Conservation (phyloP, 2,113 vertebrate species). For the Hippocampus zosterae region DNA sequence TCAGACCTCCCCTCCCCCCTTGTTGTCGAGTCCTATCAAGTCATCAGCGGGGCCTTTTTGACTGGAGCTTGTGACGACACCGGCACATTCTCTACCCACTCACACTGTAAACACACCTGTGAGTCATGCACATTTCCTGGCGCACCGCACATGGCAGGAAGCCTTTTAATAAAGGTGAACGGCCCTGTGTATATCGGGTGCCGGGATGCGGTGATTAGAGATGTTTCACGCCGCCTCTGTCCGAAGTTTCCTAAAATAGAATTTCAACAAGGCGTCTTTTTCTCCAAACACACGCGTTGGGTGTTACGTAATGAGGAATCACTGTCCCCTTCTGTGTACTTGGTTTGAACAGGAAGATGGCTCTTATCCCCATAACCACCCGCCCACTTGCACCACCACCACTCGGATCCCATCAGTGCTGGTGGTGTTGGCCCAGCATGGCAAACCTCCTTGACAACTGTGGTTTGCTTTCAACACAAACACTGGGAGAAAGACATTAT, state of each 20-base stretch:
- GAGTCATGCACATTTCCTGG: constrained; percentile 53
- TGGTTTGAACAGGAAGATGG: constrained; percentile 34
- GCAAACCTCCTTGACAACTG: constrained; percentile 34
- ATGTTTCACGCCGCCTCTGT: constrained; percentile 26
- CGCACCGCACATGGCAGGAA: constrained; percentile 46
- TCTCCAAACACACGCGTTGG: constrained; percentile 51
- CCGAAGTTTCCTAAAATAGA: constrained; percentile 55
- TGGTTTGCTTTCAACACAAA: constrained; percentile 22
- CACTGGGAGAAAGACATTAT: constrained; percentile 28
- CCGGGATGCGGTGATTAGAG: constrained; percentile 32
- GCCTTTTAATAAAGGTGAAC: constrained; percentile 26
- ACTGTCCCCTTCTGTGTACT: constrained; percentile 18
- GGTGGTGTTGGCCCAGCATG: constrained; percentile 29
- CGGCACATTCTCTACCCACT: constrained; percentile 38
- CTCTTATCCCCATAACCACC: constrained; percentile 5
- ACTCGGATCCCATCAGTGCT: constrained; percentile 33
- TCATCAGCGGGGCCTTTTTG: constrained; percentile 16
- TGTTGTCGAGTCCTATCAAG: constrained; percentile 7
- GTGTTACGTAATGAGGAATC: constrained; percentile 48
- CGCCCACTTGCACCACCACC: constrained; percentile 7
- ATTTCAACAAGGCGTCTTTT: constrained; percentile 45
- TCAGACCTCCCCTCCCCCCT: constrained; percentile 16
- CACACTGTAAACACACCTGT: constrained; percentile 55
- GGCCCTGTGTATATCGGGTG: constrained; percentile 11
- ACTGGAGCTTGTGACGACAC: constrained; percentile 28